Evolutionary conservation across 2,888 invertebrate genomes (phyloP), one percentile per base, ranked within the genome.

Genomic region (Heliconius aoede): DNA sequence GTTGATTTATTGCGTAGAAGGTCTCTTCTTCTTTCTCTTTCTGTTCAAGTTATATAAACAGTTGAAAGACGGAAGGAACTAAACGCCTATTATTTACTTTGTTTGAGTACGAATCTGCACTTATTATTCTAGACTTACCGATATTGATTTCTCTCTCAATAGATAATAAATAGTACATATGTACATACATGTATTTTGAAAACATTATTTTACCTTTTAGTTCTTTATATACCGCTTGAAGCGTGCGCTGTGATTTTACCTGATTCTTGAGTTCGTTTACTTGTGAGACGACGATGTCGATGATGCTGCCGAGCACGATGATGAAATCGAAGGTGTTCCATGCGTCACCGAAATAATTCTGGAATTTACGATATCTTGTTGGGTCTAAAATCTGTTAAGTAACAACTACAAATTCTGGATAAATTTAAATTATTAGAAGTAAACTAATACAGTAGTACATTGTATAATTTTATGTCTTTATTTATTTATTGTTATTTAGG

Each of bases 301-400:
- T 98, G 90, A 99, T 98, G 93, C 98, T 98, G 86, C 99, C 99
- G 80, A 99, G 95, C 7, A 99, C 99, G 86, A 99, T 99, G 86
- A 99, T 97, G 91, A 99, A 99, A 94, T 99, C 99, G 89, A 99
- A 99, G 4, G 98, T 97, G 91, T 99, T 99, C 99, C 99, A 99
- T 26, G 98, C 98, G 91, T 99, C 99, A 46, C 99, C 98, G 88
- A 99, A 99, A 92, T 99, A 99, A 91, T 99, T 99, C 98, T 99
- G 94, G 3, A 84, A 73, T 61, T 7, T 76, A 72, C 7, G 8
- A 62, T 46, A 30, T 55, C 3, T 30, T 32, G 21, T 32, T 36
- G 8, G 9, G 7, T 24, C 9, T 30, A 65, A 21, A 3, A 76
- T 62, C 60, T 46, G 15, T 26, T 4, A 15, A 60, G 26, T 24